Percentiles rank a stretch among this genome's conserved stretches.
phyloP scores from a whole-genome alignment of 1,140 invertebrate species.

The Lucilia cuprina region DNA sequence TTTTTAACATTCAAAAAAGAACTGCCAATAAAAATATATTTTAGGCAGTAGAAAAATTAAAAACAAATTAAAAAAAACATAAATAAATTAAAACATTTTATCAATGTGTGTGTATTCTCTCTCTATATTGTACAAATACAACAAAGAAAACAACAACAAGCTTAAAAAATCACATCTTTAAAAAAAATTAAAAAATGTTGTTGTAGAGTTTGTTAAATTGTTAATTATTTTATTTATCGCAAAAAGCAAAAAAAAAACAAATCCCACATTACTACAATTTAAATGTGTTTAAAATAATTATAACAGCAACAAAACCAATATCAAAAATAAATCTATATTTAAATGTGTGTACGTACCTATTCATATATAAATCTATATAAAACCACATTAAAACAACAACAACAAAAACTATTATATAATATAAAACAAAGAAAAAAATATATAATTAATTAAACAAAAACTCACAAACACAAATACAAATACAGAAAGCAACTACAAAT shows the following conservation, averaged over 20 bases:
- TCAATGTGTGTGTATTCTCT: conserved; percentile 31
- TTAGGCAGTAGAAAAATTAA: neutral
- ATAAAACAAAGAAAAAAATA: too few species aligned
- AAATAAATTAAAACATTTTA: neutral
- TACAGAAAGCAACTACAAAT: neutral
- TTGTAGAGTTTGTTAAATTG: conserved; percentile 14
- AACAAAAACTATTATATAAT: neutral
- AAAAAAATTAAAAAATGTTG: neutral
- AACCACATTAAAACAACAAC: neutral
- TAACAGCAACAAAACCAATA: neutral
- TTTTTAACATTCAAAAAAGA: neutral
- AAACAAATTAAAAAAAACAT: neutral
- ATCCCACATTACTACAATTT: neutral
- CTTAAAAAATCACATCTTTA: neutral
- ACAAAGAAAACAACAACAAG: neutral
- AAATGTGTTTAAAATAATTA: neutral
- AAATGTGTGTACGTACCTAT: conserved; percentile 16
- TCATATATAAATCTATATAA: neutral
- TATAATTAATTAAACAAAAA: neutral
- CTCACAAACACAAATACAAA: neutral
- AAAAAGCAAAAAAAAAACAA: neutral
- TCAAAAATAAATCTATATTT: conserved; percentile 8
- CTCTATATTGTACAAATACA: neutral
- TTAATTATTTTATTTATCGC: conserved; percentile 6
- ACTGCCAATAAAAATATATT: neutral